These are phyloP conservation scores for Felis chaus DNA, from an alignment of 2,113 vertebrate species.

Conservation along the genomic window DNA sequence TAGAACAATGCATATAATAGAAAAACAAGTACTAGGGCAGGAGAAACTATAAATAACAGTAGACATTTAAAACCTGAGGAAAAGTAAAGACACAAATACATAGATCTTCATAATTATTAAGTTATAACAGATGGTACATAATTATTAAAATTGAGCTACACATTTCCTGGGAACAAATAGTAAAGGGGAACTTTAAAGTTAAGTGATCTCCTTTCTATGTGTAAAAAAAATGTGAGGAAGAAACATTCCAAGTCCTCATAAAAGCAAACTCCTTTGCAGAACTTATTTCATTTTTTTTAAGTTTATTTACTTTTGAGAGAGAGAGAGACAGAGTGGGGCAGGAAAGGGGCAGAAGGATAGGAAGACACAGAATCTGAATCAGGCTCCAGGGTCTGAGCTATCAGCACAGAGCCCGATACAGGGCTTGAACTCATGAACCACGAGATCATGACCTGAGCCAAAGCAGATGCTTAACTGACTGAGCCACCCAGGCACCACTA, in stretches of 20 bases:
- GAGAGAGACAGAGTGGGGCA: too few relatives aligned
- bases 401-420: too few relatives aligned
- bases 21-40: not conserved
- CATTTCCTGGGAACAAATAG: not conserved
- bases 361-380: too few relatives aligned
- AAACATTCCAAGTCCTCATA: not conserved
- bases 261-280: not conserved
- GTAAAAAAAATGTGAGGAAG: not conserved
- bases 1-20: not conserved
- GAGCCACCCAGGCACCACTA: too few relatives aligned
- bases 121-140: not conserved
- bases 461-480: too few relatives aligned
- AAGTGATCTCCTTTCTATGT: not conserved
- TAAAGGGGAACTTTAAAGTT: not conserved
- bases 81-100: not conserved
- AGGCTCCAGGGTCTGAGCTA: too few relatives aligned
- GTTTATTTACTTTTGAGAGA: too few relatives aligned
- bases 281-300: too few relatives aligned
- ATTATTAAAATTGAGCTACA: not conserved
- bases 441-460: too few relatives aligned
- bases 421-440: too few relatives aligned
- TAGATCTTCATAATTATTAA: not conserved
- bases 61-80: not conserved
- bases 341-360: too few relatives aligned
- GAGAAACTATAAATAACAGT: constrained; percentile 25